Base-by-base conservation (phyloP, 1,140 invertebrate genomes). In the Calliopsis andreniformis region DNA sequence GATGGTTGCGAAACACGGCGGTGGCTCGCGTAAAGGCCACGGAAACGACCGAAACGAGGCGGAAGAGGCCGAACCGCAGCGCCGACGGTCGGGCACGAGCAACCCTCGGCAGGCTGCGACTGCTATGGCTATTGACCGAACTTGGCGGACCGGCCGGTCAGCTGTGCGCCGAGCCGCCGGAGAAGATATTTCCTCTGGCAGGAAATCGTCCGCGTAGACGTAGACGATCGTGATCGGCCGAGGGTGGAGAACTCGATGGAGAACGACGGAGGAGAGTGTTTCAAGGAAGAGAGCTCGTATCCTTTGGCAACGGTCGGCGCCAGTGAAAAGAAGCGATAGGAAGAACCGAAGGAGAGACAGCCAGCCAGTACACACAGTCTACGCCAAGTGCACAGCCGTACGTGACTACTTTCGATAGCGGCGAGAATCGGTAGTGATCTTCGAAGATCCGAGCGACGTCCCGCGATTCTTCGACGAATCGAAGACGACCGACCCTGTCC, bases 111-210 rank as follows among this genome's bases (percentile, higher is more conserved):
- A 72, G 77, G 79, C 80, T 76, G 84, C 80, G 82, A 87, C 82
- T 80, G 73, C 88, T 89, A 87, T 90, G 88, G 89, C 90, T 91
- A 92, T 92, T 90, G 90, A 91, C 90, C 88, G 91, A 91, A 86
- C 79, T 88, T 87, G 87, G 79, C 83, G 85, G 80, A 90, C 89
- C 91, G 90, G 91, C 89, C 90, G 91, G 90, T 91, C 91, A 91
- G 90, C 90, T 92, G 90, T 91, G 89, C 87, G 78, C 80, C 78
- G 84, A 80, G 84, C 81, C 79, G 82, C 69, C 73, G 79, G 78
- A 80, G 84, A 64, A 80, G 86, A 64, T 79, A 82, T 82, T 80
- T 45, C 70, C 76, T 77, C 61, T 69, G 68, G 61, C 43, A 67
- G 69, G 53, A 47, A 81, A 69, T 73, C 66, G 80, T 82, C 70